phyloP scores from a whole-genome alignment of 2,888 invertebrate genomes.

The Parnassius orleans region DNA sequence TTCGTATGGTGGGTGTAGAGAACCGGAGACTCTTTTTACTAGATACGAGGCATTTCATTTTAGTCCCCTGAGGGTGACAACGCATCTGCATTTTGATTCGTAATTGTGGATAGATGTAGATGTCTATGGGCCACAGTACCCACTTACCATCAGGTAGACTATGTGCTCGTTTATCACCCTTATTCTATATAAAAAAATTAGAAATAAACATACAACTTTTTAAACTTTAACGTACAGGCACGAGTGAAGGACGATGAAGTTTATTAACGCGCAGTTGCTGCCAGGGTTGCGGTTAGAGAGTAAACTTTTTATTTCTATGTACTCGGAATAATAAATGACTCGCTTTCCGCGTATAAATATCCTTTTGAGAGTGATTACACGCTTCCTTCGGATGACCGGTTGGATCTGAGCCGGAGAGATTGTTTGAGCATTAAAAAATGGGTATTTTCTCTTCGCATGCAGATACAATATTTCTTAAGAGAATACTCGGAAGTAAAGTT shows the following conservation, averaged over 20 bases:
- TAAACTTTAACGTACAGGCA: neutral
- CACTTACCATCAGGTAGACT: too few species aligned
- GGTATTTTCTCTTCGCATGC: neutral
- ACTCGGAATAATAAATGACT: constrained; percentile 23
- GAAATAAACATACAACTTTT: too few species aligned
- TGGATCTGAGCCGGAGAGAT: constrained; percentile 13
- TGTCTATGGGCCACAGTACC: too few species aligned
- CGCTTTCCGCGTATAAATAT: constrained; percentile 22
- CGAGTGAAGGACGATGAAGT: neutral
- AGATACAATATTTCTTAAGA: constrained; percentile 1
- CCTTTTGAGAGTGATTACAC: constrained; percentile 20
- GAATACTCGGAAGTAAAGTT: neutral
- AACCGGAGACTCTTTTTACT: too few species aligned
- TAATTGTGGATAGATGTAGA: too few species aligned
- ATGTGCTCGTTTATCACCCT: too few species aligned
- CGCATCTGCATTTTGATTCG: too few species aligned
- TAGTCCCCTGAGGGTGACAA: too few species aligned
- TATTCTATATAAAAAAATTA: too few species aligned
- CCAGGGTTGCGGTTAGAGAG: neutral
- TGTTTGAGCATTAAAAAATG: constrained; percentile 11
- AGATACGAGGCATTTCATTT: too few species aligned
- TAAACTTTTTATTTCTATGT: constrained; percentile 16
- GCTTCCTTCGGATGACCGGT: constrained; percentile 14
- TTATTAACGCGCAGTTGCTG: neutral
- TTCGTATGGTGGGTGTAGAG: too few species aligned